Evolutionary conservation across 2,888 invertebrate species (phyloP), one percentile per base, ranked within the genome.

Genomic region (Listrodromus nycthemerus): DNA sequence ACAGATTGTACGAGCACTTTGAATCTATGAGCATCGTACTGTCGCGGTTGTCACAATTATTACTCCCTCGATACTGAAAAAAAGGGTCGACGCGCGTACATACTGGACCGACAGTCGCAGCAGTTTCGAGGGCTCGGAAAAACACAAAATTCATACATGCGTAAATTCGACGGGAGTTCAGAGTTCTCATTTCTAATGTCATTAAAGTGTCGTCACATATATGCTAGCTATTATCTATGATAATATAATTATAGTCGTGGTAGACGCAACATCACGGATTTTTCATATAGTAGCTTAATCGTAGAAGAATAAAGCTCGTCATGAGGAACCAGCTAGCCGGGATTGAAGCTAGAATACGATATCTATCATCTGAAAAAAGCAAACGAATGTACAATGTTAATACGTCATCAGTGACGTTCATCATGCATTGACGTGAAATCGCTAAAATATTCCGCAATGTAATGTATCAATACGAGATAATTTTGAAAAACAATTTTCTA

Each of bases 311-410:
- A 77, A 98, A 97, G 90, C 96, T 96, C 76, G 95, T 94, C 91
- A 97, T 95, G 63, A 97, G 88, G 91, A 96, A 98, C 89, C 97
- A 93, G 85, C 97, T 95, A 5, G 96, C 96, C 27, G 98, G 97
- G 89, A 98, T 95, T 61, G 98, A 97, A 3, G 97, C 95, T 83
- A 98, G 94, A 80, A 97, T 94, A 85, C 95, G 95, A 93, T 96
- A 98, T 89, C 97, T 94, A 92, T 97, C 97, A 92, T 97, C 97
- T 95, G 95, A 86, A 95, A 95, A 92, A 93, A 90, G 92, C 65
- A 79, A 94, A 93, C 1, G 94, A 93, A 61, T 63, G 1, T 30
- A 30, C 27, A 74, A 63, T 63, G 2, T 63, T 33, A 33, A 8
- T 27, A 27, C 30, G 8, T 2, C n/a, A 27, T 33, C 45, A 71